Evolutionary conservation across 2,888 invertebrate genomes (phyloP), one percentile per base, ranked within the genome.

Genomic region (Branchipolynoe longqiensis): DNA sequence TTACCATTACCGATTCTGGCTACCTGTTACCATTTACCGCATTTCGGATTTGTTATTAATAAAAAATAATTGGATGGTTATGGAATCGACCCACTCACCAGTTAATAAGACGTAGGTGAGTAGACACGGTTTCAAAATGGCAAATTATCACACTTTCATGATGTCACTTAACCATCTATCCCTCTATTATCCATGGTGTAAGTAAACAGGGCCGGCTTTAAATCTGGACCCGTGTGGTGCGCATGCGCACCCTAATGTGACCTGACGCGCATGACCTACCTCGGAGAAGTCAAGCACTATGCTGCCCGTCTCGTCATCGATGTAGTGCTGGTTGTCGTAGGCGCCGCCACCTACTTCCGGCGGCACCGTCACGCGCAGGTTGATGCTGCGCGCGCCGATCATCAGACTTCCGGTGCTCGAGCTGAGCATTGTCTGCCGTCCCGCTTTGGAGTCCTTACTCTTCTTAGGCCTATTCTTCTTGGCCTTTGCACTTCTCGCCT

Each of bases 291-390:
- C 69, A 38, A 69, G 69, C n/a, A 69, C 38, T 12, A 69, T n/a
- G 38, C 69, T 69, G 14, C 69, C 78, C 28, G 41, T 54, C 28
- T 78, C 78, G 28, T 78, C 78, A 41, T 78, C 78, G 28, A 78
- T 48, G 28, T 78, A 78, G 22, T 78, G 78, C 12, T 25, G 12
- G 48, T 78, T 41, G 3, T 73, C 73, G 41, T 25, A 73, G 28
- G 36, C 38, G 1, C 73, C 73, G 3, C 38, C 8, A n/a, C 28
- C 12, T 48, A 48, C 28, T 1, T 48, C 0, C 1, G 78, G 78
- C 41, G 78, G 31, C 78, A 78, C 22, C 4, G 78, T 78, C 3
- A 78, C 54, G 1, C 31, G 41, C 41, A 78, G 14, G 28, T 41
- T 48, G 22, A 0, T 12, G 31, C 78, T 78, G 25, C 48, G 41